These are phyloP conservation scores for Nesogale talazaci DNA, from an alignment of 2,113 vertebrate species.

Conservation along the genomic window DNA sequence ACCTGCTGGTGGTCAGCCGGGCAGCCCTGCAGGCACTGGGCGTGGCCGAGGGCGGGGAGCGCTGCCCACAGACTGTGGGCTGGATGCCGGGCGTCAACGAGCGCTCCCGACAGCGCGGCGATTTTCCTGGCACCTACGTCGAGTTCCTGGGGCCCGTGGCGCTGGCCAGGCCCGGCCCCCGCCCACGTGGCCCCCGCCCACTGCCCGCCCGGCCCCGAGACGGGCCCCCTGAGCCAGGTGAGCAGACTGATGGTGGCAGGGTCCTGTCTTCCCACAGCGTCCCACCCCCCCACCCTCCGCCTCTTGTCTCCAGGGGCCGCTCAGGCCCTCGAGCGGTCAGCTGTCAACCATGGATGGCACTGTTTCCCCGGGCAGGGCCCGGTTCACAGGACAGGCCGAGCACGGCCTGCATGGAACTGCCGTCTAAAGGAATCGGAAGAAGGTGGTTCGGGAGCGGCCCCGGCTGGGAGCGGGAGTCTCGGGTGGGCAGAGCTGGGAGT, in stretches of 20 bases:
- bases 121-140: slow-evolving; percentile 96
- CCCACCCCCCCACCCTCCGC: rapidly evolving
- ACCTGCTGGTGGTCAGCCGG: slow-evolving; percentile 93
- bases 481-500: background rate
- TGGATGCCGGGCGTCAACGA: slow-evolving; percentile 96
- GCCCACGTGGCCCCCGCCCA: slow-evolving; percentile 91
- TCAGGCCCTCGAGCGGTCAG: background rate
- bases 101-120: slow-evolving; percentile 94
- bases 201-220: slow-evolving; percentile 90
- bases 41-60: slow-evolving; percentile 91
- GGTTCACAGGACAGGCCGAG: background rate
- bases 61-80: slow-evolving; percentile 90
- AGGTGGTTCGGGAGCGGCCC: background rate
- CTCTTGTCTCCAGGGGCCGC: background rate
- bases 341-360: background rate
- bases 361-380: background rate
- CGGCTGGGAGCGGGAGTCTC: background rate
- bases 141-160: slow-evolving; percentile 92
- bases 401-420: background rate
- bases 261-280: rapidly evolving
- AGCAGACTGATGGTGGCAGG: slow-evolving; percentile 52
- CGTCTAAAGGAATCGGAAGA: background rate
- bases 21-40: slow-evolving; percentile 91
- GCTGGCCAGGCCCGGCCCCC: slow-evolving; percentile 88
- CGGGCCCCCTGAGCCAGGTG: slow-evolving; percentile 87